Evolutionary conservation across 2,113 vertebrate genomes (phyloP).

Genomic region (Myrmophylax atrothorax): DNA sequence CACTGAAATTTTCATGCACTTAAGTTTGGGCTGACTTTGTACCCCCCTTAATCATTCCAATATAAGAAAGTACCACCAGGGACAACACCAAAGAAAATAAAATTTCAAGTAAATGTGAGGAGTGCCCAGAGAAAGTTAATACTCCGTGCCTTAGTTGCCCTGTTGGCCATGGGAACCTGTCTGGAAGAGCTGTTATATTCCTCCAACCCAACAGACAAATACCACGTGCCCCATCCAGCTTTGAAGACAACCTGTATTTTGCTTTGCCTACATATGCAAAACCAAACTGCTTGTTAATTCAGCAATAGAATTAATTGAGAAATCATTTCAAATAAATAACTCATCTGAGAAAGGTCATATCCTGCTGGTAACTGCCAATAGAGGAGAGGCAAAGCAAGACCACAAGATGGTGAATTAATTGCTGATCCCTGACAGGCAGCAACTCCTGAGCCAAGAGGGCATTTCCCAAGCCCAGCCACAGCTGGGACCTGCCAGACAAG

Average conservation of each 20-base stretch:
- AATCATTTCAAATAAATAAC: not conserved
- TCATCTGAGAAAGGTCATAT: not conserved
- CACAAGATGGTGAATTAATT: not conserved
- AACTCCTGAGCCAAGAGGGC: not conserved
- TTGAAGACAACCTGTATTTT: not conserved
- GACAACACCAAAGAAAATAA: not conserved
- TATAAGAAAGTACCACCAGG: rapidly evolving
- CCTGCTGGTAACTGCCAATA: not conserved
- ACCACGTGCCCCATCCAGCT: not conserved
- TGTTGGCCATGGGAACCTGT: not conserved
- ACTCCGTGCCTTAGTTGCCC: not conserved
- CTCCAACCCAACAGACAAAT: not conserved
- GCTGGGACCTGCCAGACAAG: not conserved
- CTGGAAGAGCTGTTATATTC: not conserved
- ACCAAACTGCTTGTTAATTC: not conserved
- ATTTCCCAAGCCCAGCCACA: not conserved
- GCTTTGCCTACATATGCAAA: not conserved
- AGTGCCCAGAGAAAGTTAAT: not conserved
- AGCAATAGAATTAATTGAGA: not conserved
- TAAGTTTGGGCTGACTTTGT: not conserved
- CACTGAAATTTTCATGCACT: rapidly evolving
- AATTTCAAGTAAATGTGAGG: not conserved
- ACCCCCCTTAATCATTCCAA: not conserved
- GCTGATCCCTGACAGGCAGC: not conserved
- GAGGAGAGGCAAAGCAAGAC: not conserved